Percentiles rank a stretch among this genome's conserved stretches.
These are phyloP conservation scores for Tragelaphus imberbis DNA, from an alignment of 2,113 vertebrate genomes.

Conservation along the genomic window DNA sequence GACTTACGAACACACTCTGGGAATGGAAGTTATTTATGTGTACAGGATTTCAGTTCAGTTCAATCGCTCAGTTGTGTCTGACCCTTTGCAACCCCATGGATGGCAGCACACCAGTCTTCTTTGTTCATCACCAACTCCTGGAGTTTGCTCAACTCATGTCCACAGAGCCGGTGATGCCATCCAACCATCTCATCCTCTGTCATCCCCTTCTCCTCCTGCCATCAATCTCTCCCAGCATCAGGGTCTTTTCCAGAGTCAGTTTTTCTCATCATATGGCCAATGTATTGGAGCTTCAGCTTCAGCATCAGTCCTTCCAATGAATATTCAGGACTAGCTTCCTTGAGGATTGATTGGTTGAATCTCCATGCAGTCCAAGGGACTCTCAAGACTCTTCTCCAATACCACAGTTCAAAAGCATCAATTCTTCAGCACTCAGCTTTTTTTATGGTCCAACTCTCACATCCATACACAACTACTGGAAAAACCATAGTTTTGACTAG, in stretches of 20 bases:
- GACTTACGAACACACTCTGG: background rate
- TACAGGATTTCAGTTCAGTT: background rate
- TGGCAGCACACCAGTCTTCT: background rate
- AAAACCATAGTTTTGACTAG: background rate
- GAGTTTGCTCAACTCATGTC: background rate
- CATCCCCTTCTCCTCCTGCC: background rate
- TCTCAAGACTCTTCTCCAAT: background rate
- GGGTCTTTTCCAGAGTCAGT: background rate
- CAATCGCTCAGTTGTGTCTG: background rate
- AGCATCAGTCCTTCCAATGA: too few species aligned
- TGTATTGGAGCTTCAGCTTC: too few species aligned
- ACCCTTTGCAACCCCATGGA: background rate
- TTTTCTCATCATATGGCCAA: background rate
- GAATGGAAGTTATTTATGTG: background rate
- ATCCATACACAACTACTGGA: background rate
- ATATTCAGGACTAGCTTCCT: background rate
- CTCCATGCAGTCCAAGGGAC: background rate
- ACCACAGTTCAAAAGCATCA: background rate
- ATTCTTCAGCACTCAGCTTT: background rate
- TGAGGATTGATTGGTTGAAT: background rate
- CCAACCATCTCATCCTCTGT: background rate
- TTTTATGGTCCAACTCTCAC: background rate
- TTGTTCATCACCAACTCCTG: background rate
- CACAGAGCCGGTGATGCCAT: background rate
- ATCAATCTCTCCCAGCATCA: background rate